These are phyloP conservation scores for Pangasius krempfi DNA, from an alignment of 2,797 vertebrate genomes.

Conservation along the genomic window DNA sequence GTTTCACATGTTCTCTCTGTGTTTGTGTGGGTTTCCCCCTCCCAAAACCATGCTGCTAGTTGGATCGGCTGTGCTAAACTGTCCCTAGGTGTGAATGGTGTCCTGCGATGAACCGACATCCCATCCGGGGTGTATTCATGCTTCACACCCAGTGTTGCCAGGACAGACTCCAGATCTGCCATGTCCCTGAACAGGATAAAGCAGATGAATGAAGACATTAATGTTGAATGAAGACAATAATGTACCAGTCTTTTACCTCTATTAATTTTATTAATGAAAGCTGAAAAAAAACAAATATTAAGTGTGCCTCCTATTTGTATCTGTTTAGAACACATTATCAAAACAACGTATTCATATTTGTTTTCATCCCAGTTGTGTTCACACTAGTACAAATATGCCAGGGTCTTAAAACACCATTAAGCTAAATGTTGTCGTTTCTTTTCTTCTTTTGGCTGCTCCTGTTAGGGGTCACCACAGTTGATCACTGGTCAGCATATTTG, in stretches of 20 bases:
- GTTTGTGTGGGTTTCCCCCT: not conserved
- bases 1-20: not conserved
- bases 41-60: not conserved
- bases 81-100: not conserved
- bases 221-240: not conserved
- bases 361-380: not conserved
- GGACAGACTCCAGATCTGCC: not conserved
- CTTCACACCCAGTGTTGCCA: not conserved
- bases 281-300: not conserved
- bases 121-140: not conserved
- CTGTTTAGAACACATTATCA: not conserved
- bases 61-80: not conserved
- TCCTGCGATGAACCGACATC: not conserved
- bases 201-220: not conserved
- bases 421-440: too few species aligned
- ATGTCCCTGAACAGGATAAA: not conserved
- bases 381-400: not conserved
- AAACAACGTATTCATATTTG: not conserved
- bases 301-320: not conserved
- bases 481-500: too few species aligned
- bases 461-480: too few species aligned
- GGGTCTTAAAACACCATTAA: not conserved
- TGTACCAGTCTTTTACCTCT: not conserved
- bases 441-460: too few species aligned
- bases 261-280: not conserved